phyloP scores from a whole-genome alignment of 1,140 invertebrate genomes.

The Drosophila tani region DNA sequence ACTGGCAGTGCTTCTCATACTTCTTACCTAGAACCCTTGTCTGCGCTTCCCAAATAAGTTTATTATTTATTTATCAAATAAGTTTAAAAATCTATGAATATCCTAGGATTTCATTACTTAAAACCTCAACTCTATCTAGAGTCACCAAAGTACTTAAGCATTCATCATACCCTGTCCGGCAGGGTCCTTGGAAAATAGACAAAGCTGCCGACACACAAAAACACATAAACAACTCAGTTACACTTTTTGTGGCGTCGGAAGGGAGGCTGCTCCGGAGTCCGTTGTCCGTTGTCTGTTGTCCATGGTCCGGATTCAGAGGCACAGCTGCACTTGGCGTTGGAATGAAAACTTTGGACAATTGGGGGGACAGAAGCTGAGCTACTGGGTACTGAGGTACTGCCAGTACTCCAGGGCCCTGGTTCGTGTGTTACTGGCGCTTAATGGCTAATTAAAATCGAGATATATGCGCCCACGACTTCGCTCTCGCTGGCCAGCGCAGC shows the following conservation, averaged over 20 bases:
- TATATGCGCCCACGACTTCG: conserved; percentile 37
- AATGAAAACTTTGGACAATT: conserved; percentile 40
- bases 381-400: neutral
- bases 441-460: conserved; percentile 76
- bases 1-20: no score
- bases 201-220: conserved; percentile 51
- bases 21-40: no score
- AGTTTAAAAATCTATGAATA: no score
- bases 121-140: neutral
- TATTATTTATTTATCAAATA: no score
- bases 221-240: conserved; percentile 80
- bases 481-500: conserved; percentile 1
- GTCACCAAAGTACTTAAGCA: neutral
- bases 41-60: no score
- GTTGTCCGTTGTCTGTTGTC: neutral
- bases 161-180: conserved; percentile 9
- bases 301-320: conserved; percentile 37
- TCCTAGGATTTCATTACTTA: neutral
- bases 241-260: conserved; percentile 53
- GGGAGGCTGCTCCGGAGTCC: conserved; percentile 1
- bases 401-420: conserved; percentile 5
- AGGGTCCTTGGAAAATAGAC: conserved; percentile 35
- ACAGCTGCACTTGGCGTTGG: conserved; percentile 64
- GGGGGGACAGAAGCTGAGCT: neutral
- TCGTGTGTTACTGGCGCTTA: conserved; percentile 56